These are phyloP conservation scores for Pomatorhinus ruficollis DNA, from an alignment of 2,113 vertebrate species.

Conservation along the genomic window DNA sequence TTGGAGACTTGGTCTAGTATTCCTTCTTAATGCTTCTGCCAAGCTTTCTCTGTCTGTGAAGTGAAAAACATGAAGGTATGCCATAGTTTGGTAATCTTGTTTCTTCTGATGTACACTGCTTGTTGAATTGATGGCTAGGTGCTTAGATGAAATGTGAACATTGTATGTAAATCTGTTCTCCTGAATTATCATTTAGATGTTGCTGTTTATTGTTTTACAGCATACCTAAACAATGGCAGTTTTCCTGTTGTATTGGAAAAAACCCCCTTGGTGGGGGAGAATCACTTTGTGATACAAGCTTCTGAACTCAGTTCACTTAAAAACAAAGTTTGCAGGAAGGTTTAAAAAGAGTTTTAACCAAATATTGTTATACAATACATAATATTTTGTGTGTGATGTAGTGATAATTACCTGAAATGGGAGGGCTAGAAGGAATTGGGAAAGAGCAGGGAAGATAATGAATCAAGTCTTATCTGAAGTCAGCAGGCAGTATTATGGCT, in stretches of 20 bases:
- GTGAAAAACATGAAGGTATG: neutral
- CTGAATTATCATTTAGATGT: neutral
- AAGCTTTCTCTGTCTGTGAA: neutral
- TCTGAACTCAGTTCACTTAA: neutral
- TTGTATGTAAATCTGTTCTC: neutral
- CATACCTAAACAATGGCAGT: neutral
- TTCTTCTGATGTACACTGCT: neutral
- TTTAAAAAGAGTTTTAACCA: neutral
- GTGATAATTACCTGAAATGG: neutral
- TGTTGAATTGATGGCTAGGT: neutral
- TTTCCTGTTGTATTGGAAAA: neutral
- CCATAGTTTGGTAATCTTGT: neutral
- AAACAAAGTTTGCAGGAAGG: neutral
- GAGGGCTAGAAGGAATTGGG: neutral
- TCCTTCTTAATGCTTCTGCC: neutral
- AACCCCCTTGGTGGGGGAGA: accelerated
- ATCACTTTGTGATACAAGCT: neutral
- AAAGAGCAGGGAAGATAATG: neutral
- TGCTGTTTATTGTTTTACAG: neutral
- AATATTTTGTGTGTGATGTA: neutral
- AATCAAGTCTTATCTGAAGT: slow-evolving; percentile 35
- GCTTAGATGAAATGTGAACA: neutral
- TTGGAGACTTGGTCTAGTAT: neutral
- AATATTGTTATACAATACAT: neutral
- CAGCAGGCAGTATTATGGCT: slow-evolving; percentile 56